Base-by-base conservation (phyloP, 2,113 vertebrate genomes). In the Oreochromis niloticus region DNA sequence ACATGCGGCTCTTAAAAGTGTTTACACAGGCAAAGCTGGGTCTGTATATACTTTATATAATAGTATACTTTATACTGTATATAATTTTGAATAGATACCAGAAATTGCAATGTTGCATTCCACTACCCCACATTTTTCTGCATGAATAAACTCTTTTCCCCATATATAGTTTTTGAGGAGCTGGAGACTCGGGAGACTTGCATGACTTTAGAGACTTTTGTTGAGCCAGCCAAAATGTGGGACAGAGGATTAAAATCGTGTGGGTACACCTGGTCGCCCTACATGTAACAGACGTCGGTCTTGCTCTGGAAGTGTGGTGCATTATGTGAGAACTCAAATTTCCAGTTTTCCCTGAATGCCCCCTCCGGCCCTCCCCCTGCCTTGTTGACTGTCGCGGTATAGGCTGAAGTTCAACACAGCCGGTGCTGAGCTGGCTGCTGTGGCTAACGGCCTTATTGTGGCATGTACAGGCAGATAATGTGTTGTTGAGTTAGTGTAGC, bases 331-430 rank as follows among this genome's bases (percentile, higher is more conserved):
- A 10, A 8, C 1, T 54, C 36, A 78, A n/a, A 75, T 54, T 6
- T 88, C 92, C 71, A 50, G 85, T 24, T 57, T 52, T 7, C 3
- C 75, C 1, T 93, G 94, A 94, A 95, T 88, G 91, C 7, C 46
- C 1, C 93, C 36, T 66, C 14, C 46, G 56, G 46, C 27, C 89
- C 85, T 48, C 86, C 91, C 59, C 86, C 83, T 14, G 54, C 43
- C 41, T 41, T 91, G 87, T 93, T 88, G 96, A 87, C 90, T 96
- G 96, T 71, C 24, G 50, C 22, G 36, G 84, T 93, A 55, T 7
- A 68, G 94, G 87, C 91, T 94, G 94, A 97, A 95, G 94, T 96
- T 94, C 92, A 94, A 52, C 89, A 73, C 91, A 91, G 89, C 94
- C 91, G 87, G 87, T 91, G 85, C 46, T 85, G 80, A 91, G 88